Percentiles rank a stretch among this genome's conserved stretches.
phyloP scores from a whole-genome alignment of 64 coral and sea anemone genomes.

The Stylophora pistillata region DNA sequence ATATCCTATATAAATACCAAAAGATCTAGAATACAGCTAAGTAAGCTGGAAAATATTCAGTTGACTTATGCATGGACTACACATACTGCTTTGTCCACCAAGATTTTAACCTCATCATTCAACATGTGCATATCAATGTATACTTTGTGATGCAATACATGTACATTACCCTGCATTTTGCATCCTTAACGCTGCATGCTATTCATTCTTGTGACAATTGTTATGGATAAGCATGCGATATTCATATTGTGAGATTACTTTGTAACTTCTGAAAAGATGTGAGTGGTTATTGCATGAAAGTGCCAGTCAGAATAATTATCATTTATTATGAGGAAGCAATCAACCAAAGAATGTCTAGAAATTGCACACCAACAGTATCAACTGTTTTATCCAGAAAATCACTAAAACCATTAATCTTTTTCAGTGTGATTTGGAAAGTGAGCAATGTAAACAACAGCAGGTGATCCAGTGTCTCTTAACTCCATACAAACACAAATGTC shows the following conservation, averaged over 20 bases:
- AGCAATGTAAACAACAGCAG: constrained; percentile 49
- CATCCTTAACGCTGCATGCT: background rate
- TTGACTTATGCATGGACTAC: background rate
- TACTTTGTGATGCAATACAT: background rate
- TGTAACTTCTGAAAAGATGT: constrained; percentile 1
- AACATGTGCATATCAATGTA: background rate
- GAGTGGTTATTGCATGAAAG: background rate
- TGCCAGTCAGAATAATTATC: background rate
- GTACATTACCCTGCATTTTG: constrained; percentile 3
- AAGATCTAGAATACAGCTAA: too few species aligned
- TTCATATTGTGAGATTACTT: constrained; percentile 13
- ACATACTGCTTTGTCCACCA: background rate
- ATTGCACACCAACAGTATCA: constrained; percentile 1
- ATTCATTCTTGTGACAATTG: background rate
- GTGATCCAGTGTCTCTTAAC: constrained; percentile 47
- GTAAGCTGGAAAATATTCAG: too few species aligned
- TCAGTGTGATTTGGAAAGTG: constrained; percentile 58
- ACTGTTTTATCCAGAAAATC: background rate
- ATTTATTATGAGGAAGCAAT: constrained; percentile 8
- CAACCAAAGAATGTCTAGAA: background rate
- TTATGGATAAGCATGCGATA: background rate
- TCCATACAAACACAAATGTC: constrained; percentile 61
- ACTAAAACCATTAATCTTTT: constrained; percentile 54
- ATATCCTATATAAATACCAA: too few species aligned
- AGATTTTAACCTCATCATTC: background rate